Conservation (phyloP, 2,888 invertebrate species). For the Tinea pellionella region DNA sequence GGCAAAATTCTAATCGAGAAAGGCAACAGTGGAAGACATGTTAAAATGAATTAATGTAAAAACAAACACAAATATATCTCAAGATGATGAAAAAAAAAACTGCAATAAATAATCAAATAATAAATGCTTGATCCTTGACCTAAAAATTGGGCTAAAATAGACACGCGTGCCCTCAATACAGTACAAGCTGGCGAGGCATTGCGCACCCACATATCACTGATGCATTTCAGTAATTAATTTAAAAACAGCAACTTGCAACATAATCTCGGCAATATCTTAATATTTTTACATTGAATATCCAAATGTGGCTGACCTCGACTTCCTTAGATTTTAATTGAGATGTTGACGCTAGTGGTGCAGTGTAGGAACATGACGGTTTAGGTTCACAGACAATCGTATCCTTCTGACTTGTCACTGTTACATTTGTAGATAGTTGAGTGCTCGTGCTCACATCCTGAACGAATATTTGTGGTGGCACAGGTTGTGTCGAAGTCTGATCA, state of each 20-base stretch:
- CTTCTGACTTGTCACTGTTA: constrained; percentile 24
- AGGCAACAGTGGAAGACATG: not conserved
- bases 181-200: constrained; percentile 40
- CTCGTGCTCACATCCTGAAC: constrained; percentile 35
- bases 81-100: not conserved
- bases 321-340: constrained; percentile 54
- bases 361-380: constrained; percentile 55
- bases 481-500: constrained; percentile 23
- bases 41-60: not conserved
- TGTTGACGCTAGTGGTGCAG: constrained; percentile 22
- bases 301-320: constrained; percentile 54
- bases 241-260: constrained; percentile 4
- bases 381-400: constrained; percentile 31
- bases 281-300: not conserved
- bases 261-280: not conserved
- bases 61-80: not conserved
- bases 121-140: constrained; percentile 51
- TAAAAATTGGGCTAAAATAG: constrained; percentile 60
- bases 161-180: constrained; percentile 54
- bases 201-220: constrained; percentile 32
- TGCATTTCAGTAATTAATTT: constrained; percentile 7
- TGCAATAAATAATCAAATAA: not conserved
- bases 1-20: not conserved
- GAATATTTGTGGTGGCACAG: constrained; percentile 41
- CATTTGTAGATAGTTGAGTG: not conserved